Evolutionary conservation across 2,888 invertebrate genomes (phyloP), one percentile per base, ranked within the genome.

Genomic region (Chalcosyrphus nemorum): DNA sequence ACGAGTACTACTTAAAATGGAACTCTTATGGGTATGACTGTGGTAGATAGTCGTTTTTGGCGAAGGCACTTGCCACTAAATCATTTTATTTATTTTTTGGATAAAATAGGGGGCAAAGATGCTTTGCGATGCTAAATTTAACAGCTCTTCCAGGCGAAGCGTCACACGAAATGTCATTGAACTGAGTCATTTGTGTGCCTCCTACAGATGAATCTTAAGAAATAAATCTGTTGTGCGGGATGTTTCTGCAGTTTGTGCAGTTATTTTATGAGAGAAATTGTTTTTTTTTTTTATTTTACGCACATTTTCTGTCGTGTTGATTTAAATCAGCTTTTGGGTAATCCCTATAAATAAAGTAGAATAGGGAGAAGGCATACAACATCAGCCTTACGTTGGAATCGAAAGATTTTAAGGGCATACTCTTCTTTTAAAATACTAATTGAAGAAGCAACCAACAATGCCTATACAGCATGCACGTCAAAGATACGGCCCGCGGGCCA

Each of bases 151-250:
- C 75, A 76, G 66, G 75, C 75, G 50, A 68, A 38, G 38, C 29
- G 32, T 32, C 52, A 54, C n/a, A 57, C 15, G 11, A 21, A 70
- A 54, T 77, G 78, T 78, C 71, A 63, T 57, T 78, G 78, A 78
- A 78, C 78, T 78, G 47, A 56, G 47, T 63, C 54, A 61, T 52
- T 41, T 5, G 27, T 4, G 27, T 57, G 35, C 77, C 77, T 77
- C 70, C 70, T 68, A 56, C 70, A 63, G 77, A 50, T 63, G 56
- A 45, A 19, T 45, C 43, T n/a, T 38, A 13, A 7, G n/a, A 61
- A 27, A 15, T 71, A 11, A 38, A 11, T 47, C 7, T 11, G 2
- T 35, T 45, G 32, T n/a, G 32, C 47, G 21, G 13, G 24, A 19
- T 17, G n/a, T 29, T 29, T 52, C 19, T 45, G 45, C 45, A 19